These are phyloP conservation scores for Drosophila villosipedis DNA, from an alignment of 2,888 invertebrate species.

Conservation along the genomic window DNA sequence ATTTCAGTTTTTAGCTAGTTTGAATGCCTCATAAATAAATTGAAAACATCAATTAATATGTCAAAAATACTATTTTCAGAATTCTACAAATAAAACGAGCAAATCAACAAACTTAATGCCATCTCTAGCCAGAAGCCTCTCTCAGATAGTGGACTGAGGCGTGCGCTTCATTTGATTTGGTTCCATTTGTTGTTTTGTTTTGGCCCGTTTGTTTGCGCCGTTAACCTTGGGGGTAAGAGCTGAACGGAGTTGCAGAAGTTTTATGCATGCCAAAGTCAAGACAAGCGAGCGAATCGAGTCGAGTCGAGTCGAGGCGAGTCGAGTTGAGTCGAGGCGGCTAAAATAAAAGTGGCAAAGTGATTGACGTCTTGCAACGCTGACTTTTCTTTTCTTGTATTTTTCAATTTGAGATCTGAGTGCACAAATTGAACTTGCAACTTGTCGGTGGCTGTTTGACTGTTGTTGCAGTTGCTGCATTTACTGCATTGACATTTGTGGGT, in stretches of 20 bases:
- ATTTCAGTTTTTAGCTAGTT: neutral
- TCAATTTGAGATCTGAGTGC: slow-evolving; percentile 55
- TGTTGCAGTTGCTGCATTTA: slow-evolving; percentile 6
- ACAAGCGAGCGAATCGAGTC: slow-evolving; percentile 3
- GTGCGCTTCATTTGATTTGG: slow-evolving; percentile 57
- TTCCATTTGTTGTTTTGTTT: slow-evolving; percentile 65
- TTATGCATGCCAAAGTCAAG: slow-evolving; percentile 45
- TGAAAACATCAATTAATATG: neutral
- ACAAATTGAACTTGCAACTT: slow-evolving; percentile 58
- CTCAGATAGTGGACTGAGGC: neutral
- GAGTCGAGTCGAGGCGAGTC: neutral
- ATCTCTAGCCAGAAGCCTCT: slow-evolving; percentile 56
- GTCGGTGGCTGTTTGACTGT: slow-evolving; percentile 26
- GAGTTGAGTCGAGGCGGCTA: slow-evolving; percentile 9
- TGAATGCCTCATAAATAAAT: neutral
- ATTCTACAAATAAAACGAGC: neutral
- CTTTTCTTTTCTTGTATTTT: slow-evolving; percentile 51
- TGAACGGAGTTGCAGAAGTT: slow-evolving; percentile 21
- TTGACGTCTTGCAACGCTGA: slow-evolving; percentile 62
- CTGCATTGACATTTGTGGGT: slow-evolving; percentile 68
- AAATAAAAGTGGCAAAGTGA: slow-evolving; percentile 63
- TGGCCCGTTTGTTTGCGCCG: slow-evolving; percentile 68
- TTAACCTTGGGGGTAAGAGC: slow-evolving; percentile 75
- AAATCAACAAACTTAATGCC: slow-evolving; percentile 1
- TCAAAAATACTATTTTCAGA: neutral